These are phyloP conservation scores for Cheilosia scutellata DNA, from an alignment of 2,888 invertebrate species.

Conservation along the genomic window DNA sequence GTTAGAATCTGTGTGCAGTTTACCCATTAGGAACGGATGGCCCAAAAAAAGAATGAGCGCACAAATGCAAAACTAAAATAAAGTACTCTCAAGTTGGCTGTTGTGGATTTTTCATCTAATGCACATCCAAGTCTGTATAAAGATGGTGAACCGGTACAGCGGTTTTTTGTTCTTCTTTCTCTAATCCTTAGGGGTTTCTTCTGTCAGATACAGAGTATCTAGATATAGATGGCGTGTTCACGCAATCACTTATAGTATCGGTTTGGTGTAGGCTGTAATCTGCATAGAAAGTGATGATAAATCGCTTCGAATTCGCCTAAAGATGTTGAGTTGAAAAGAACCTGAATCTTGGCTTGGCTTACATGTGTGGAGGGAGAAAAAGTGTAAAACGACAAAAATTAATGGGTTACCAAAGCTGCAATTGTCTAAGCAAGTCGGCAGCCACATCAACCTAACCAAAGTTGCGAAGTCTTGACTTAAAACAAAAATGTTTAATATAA, in stretches of 20 bases:
- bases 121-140: not conserved
- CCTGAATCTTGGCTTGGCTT: not conserved
- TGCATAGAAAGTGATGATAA: slow-evolving; percentile 16
- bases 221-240: not conserved
- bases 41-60: slow-evolving; percentile 13
- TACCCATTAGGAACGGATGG: slow-evolving; percentile 36
- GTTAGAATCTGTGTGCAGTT: slow-evolving; percentile 1
- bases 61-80: slow-evolving; percentile 20
- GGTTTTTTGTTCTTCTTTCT: slow-evolving; percentile 1
- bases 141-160: not conserved
- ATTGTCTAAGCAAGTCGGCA: too few species aligned
- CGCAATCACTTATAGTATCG: not conserved
- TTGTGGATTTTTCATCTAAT: slow-evolving; percentile 22
- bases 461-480: too few species aligned
- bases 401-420: too few species aligned
- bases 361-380: not conserved
- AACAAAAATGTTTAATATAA: too few species aligned
- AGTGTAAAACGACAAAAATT: too few species aligned
- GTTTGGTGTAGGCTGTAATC: slow-evolving; percentile 9
- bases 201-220: not conserved
- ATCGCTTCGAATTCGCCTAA: not conserved
- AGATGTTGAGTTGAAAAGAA: not conserved
- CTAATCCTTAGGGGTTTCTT: not conserved
- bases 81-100: slow-evolving; percentile 19
- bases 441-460: too few species aligned